Percentiles rank a stretch among this genome's conserved stretches.
These are phyloP conservation scores for Hemibagrus guttatus DNA, from an alignment of 2,797 vertebrate genomes.

Conservation along the genomic window DNA sequence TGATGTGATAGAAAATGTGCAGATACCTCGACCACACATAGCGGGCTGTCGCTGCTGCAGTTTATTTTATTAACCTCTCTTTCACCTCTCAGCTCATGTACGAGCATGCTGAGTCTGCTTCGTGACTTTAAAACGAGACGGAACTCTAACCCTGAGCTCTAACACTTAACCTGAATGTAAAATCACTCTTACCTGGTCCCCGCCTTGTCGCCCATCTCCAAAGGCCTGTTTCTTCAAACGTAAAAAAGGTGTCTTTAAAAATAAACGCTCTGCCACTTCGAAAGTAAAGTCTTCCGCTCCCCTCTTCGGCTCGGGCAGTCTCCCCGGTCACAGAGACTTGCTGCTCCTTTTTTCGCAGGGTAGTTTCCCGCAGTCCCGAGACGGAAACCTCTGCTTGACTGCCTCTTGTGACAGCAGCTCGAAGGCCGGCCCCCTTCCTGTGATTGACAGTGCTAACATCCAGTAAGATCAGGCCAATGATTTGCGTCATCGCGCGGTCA, in stretches of 20 bases:
- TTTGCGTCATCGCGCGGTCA: constrained; percentile 43
- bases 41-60: neutral
- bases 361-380: constrained; percentile 62
- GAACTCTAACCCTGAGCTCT: constrained; percentile 9
- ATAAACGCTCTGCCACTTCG: constrained; percentile 34
- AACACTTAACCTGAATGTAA: constrained; percentile 31
- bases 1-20: neutral
- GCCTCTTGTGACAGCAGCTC: constrained; percentile 57
- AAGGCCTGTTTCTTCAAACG: constrained; percentile 50
- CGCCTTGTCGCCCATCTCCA: constrained; percentile 67
- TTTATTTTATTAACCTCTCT: neutral
- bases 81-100: neutral
- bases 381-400: constrained; percentile 59
- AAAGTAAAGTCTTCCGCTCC: constrained; percentile 37
- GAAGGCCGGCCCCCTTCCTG: constrained; percentile 21
- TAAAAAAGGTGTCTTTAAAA: constrained; percentile 33
- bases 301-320: constrained; percentile 40
- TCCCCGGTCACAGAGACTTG: constrained; percentile 25
- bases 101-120: constrained; percentile 5
- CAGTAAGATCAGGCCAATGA: constrained; percentile 37
- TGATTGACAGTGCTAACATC: constrained; percentile 40
- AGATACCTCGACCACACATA: constrained; percentile 16
- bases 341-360: constrained; percentile 34
- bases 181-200: constrained; percentile 63
- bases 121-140: constrained; percentile 41